Conservation (phyloP, 1,140 invertebrate species). For the Triops cancriformis region DNA sequence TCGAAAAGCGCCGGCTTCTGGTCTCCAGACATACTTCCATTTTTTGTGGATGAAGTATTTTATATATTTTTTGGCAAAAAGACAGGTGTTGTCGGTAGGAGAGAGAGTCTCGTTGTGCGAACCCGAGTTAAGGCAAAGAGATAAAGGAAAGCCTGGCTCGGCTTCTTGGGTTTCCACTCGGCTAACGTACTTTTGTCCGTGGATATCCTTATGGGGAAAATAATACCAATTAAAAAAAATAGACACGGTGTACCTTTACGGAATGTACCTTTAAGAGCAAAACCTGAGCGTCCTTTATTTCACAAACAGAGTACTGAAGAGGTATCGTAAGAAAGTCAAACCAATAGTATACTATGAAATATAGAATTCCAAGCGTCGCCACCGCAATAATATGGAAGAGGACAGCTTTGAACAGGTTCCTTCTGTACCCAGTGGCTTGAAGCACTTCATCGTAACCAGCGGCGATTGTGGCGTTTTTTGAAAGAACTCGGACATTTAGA, state of each 20-base stretch:
- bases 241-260: not conserved
- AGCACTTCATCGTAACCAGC: constrained; percentile 22
- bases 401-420: constrained; percentile 27
- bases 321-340: constrained; percentile 34
- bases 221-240: constrained; percentile 1
- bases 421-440: constrained; percentile 28
- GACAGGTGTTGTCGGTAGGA: constrained; percentile 19
- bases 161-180: constrained; percentile 29
- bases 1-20: constrained; percentile 31
- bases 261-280: constrained; percentile 31
- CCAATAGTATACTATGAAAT: constrained; percentile 35
- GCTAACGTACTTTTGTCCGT: constrained; percentile 32
- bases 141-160: constrained; percentile 30
- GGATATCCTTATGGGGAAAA: constrained; percentile 29
- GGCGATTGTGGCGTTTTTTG: constrained; percentile 12
- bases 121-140: constrained; percentile 30
- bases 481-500: constrained; percentile 4
- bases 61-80: constrained; percentile 27
- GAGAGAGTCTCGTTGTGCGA: constrained; percentile 22
- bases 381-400: constrained; percentile 32
- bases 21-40: constrained; percentile 36
- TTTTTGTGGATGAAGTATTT: constrained; percentile 36
- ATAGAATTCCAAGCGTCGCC: constrained; percentile 32
- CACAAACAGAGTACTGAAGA: constrained; percentile 31
- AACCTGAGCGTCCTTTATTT: constrained; percentile 32